These are phyloP conservation scores for Leucophenga varia DNA, from an alignment of 1,140 invertebrate species.

Conservation along the genomic window DNA sequence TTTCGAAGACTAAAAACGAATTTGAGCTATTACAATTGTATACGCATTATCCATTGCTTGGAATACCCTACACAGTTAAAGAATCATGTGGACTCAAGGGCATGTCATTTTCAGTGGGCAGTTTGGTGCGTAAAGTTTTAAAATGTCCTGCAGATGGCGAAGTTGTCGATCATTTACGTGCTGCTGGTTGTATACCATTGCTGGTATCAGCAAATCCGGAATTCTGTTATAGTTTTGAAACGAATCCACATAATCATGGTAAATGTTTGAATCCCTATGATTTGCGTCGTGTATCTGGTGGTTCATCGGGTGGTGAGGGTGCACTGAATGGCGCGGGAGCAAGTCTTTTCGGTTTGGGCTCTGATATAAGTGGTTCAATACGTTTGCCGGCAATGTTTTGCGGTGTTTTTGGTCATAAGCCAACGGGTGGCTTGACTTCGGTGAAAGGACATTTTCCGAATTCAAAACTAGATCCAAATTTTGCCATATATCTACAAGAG, in stretches of 20 bases:
- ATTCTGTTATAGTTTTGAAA: conserved; percentile 73
- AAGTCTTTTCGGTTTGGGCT: conserved; percentile 77
- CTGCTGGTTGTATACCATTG: conserved; percentile 76
- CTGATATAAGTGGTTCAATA: conserved; percentile 87
- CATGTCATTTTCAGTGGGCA: conserved; percentile 67
- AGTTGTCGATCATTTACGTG: conserved; percentile 62
- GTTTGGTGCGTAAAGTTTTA: conserved; percentile 60
- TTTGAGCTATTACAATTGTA: conserved; percentile 59
- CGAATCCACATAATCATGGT: conserved; percentile 71
- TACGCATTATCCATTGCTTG: conserved; percentile 67
- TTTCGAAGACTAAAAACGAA: conserved; percentile 38
- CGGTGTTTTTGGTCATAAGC: conserved; percentile 87
- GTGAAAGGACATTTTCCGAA: conserved; percentile 64
- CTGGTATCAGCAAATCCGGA: conserved; percentile 82
- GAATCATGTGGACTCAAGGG: conserved; percentile 70
- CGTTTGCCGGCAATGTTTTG: conserved; percentile 83
- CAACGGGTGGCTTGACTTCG: conserved; percentile 65
- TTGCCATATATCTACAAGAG: conserved; percentile 56
- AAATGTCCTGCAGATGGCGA: conserved; percentile 65
- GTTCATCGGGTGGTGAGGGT: conserved; percentile 77
- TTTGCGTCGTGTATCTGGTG: conserved; percentile 64
- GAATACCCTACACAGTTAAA: conserved; percentile 78
- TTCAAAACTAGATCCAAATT: conserved; percentile 23
- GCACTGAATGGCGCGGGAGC: conserved; percentile 71
- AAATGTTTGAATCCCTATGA: conserved; percentile 80